phyloP scores from a whole-genome alignment of 2,797 vertebrate genomes.

The Tapirus indicus region DNA sequence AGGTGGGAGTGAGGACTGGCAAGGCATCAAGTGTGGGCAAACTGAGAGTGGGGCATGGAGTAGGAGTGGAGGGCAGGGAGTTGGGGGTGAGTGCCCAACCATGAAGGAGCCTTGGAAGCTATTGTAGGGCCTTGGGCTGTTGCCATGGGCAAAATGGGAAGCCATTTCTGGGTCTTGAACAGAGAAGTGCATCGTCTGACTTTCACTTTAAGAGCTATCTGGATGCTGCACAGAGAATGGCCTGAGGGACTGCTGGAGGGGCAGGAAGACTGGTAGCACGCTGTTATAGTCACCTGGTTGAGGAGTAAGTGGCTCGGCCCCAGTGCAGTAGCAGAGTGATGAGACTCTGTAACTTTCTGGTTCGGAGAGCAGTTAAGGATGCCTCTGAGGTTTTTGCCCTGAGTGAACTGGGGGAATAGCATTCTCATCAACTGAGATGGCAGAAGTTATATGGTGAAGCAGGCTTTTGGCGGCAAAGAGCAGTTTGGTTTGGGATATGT shows the following conservation, averaged over 20 bases:
- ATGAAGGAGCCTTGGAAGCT: background rate
- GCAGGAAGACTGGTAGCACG: background rate
- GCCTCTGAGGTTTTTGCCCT: background rate
- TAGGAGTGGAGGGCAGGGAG: too few species aligned
- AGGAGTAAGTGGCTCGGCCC: background rate
- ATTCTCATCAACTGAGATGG: background rate
- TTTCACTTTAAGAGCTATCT: background rate
- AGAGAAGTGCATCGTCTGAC: background rate
- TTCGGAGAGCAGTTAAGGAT: background rate
- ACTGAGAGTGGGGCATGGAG: background rate
- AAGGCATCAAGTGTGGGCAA: fast-evolving
- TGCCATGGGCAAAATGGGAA: background rate
- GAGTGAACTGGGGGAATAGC: background rate
- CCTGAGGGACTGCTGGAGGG: background rate
- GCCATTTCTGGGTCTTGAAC: background rate
- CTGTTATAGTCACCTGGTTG: background rate
- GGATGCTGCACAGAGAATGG: background rate
- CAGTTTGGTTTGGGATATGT: background rate
- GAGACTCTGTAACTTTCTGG: background rate
- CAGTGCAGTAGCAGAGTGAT: background rate
- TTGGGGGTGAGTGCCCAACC: background rate
- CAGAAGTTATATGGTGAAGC: background rate
- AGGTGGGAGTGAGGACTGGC: too few species aligned
- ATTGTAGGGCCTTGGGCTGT: background rate
- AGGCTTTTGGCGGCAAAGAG: background rate